Base-by-base conservation (phyloP, 2,113 vertebrate genomes). In the Suricata suricatta region DNA sequence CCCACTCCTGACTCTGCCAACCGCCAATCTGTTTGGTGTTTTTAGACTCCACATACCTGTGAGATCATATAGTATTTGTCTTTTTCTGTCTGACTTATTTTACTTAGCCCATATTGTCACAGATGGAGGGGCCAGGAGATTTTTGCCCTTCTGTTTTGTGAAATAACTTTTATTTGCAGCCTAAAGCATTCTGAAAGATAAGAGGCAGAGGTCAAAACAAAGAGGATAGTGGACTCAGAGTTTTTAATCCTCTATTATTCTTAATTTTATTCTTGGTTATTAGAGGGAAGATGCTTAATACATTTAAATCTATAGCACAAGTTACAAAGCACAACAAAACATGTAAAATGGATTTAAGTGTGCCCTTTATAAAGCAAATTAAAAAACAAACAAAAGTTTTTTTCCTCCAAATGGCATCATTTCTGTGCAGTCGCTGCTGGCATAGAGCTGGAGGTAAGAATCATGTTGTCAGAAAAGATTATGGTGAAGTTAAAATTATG, bases 401-500 rank as follows among this genome's bases (percentile, higher is more conserved):
- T 50, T 50, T 50, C 14, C 12, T 15, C 12, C 16, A 95, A 90
- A 90, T 68, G 35, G 52, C 71, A 41, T 82, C 35, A 64, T 92
- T 50, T 77, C 88, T 79, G 33, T 93, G 80, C 10, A 90, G 68
- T 35, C 41, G 16, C 33, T 72, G 11, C n/a, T n/a, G 57, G 52
- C 31, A 60, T 2, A 52, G 52, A 64, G 64, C 63, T 90, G 44
- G 52, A 71, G 8, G 11, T n/a, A 88, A 90, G n/a, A 95, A 44
- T 79, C n/a, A 60, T 19, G 5, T 76, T 79, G 72, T 88, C 66
- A 71, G 84, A 93, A 94, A 72, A 90, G 52, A 79, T 68, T 72
- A 84, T 57, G 71, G 72, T 81, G 38, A 91, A 91, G 54, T 88
- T 88, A 91, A 93, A 95, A 96, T 81, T 52, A 63, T 35, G 66